These are phyloP conservation scores for Leiothrix lutea DNA, from an alignment of 2,113 vertebrate genomes.

Conservation along the genomic window DNA sequence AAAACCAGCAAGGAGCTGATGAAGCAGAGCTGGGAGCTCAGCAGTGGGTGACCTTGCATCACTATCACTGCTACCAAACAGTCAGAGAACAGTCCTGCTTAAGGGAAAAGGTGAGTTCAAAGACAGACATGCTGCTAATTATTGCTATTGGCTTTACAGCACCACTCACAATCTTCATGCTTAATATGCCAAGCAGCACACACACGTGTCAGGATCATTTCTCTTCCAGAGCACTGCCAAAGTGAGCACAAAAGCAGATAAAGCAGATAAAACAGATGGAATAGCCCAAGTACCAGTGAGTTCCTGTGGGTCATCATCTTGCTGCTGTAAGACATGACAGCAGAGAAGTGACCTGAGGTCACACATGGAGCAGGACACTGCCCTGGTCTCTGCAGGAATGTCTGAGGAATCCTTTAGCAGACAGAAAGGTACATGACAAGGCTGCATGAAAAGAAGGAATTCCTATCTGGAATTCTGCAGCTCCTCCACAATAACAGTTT, in stretches of 20 bases:
- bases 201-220: background rate
- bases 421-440: background rate
- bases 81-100: background rate
- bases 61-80: background rate
- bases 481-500: background rate
- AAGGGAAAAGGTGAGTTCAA: background rate
- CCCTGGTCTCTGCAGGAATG: background rate
- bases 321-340: background rate
- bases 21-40: background rate
- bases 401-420: background rate
- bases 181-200: background rate
- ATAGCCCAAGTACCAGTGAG: background rate
- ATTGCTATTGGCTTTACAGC: background rate
- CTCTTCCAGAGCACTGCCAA: background rate
- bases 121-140: background rate
- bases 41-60: background rate
- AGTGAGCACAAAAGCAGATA: background rate
- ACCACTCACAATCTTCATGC: background rate
- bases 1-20: background rate
- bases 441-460: background rate
- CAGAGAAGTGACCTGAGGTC: background rate
- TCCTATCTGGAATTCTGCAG: background rate
- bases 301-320: background rate
- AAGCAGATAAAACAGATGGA: background rate
- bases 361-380: rapidly evolving